Conservation (phyloP, 2,888 invertebrate species). For the Chironomus riparius region DNA sequence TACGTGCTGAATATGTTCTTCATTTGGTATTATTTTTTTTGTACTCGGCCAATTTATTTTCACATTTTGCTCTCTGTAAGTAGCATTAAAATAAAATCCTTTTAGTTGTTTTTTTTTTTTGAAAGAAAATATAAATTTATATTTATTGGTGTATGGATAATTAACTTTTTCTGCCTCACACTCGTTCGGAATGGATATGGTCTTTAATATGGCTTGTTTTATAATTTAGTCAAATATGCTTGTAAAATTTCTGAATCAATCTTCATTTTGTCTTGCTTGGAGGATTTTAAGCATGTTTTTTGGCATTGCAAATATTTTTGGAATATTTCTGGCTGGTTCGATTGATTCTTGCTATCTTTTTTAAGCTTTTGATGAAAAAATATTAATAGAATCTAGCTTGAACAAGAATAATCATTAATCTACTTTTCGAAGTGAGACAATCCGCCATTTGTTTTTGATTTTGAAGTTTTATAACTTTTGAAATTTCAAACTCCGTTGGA, state of each 20-base stretch:
- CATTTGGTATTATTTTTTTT: neutral
- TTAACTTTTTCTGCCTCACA: constrained; percentile 23
- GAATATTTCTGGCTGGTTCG: neutral
- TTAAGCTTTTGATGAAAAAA: too few species aligned
- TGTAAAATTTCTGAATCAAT: too few species aligned
- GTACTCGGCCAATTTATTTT: constrained; percentile 17
- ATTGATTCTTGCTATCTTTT: too few species aligned
- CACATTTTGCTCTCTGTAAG: neutral
- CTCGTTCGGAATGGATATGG: neutral
- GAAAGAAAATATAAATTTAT: neutral
- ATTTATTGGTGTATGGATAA: constrained; percentile 25
- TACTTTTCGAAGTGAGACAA: too few species aligned
- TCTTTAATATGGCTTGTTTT: neutral
- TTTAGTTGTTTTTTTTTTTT: neutral
- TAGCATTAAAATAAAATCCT: constrained; percentile 12
- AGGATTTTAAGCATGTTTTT: too few species aligned
- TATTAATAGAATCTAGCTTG: too few species aligned
- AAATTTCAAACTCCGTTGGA: neutral
- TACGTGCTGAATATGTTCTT: neutral
- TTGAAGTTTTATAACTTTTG: neutral
- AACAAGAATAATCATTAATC: too few species aligned
- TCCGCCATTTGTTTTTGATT: too few species aligned
- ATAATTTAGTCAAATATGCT: too few species aligned
- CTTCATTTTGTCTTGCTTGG: too few species aligned
- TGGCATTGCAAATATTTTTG: too few species aligned